A percentile compares a stretch with the other conserved stretches of the same genome.
Evolutionary conservation across 2,888 invertebrate species (phyloP).

Genomic region (Clostera curtula): DNA sequence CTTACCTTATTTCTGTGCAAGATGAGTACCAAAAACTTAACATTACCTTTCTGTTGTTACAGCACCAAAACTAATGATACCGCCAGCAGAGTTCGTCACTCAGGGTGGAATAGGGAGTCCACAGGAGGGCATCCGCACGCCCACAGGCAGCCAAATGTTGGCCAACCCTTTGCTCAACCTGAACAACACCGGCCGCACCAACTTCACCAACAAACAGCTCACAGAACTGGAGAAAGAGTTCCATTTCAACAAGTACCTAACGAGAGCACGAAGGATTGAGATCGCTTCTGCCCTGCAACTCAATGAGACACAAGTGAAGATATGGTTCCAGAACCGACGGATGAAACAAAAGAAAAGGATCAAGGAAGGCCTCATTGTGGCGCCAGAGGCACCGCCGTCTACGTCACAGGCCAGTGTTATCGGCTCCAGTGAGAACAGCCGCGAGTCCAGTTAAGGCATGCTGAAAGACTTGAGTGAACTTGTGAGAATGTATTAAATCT

Average conservation of each 20-base stretch:
- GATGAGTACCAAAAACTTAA: neutral
- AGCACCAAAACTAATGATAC: slow-evolving; percentile 80
- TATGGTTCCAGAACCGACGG: slow-evolving; percentile 98
- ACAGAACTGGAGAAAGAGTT: slow-evolving; percentile 99
- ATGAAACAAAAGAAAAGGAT: slow-evolving; percentile 99
- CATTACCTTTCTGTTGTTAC: slow-evolving; percentile 39
- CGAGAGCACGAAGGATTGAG: slow-evolving; percentile 96
- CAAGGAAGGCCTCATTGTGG: slow-evolving; percentile 89
- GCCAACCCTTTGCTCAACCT: slow-evolving; percentile 65
- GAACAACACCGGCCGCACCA: slow-evolving; percentile 95
- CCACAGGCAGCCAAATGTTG: slow-evolving; percentile 63
- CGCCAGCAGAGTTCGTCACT: slow-evolving; percentile 64
- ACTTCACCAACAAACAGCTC: slow-evolving; percentile 99
- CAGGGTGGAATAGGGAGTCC: slow-evolving; percentile 67
- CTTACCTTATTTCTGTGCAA: neutral
- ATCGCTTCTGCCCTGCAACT: slow-evolving; percentile 97
- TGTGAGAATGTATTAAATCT: no score
- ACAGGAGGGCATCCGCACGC: slow-evolving; percentile 64
- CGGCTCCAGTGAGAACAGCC: slow-evolving; percentile 82
- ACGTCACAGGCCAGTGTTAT: slow-evolving; percentile 48
- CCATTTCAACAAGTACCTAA: slow-evolving; percentile 99
- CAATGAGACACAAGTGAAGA: slow-evolving; percentile 98
- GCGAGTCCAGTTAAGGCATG: slow-evolving; percentile 77
- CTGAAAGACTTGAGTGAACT: slow-evolving; percentile 21
- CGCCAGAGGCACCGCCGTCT: slow-evolving; percentile 64